These are phyloP conservation scores for Vanessa tameamea DNA, from an alignment of 1,140 invertebrate genomes.

Conservation along the genomic window DNA sequence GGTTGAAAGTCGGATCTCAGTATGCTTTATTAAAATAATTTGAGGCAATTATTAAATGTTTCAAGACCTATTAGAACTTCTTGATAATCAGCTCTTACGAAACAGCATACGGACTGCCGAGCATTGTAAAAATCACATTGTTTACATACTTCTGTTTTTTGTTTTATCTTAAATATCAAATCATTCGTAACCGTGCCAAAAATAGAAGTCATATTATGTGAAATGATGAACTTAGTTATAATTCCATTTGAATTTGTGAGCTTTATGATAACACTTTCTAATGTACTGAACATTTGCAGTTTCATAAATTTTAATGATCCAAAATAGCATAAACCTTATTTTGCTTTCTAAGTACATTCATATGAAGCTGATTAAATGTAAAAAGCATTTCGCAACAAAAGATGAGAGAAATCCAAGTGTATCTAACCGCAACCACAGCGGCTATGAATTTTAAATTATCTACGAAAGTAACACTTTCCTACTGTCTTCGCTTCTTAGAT, in stretches of 20 bases:
- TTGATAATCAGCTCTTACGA: too few species aligned
- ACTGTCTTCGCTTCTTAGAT: background rate
- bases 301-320: constrained; percentile 29
- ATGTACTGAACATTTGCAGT: constrained; percentile 12
- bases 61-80: too few species aligned
- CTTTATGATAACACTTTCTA: constrained; percentile 20
- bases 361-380: constrained; percentile 20
- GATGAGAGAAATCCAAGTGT: constrained; percentile 23
- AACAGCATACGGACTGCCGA: too few species aligned
- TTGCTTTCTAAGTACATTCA: constrained; percentile 16
- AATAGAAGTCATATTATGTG: background rate
- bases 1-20: too few species aligned
- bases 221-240: constrained; percentile 11
- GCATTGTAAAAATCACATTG: too few species aligned
- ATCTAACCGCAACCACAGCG: constrained; percentile 15
- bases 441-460: constrained; percentile 4
- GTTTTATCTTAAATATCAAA: too few species aligned
- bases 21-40: too few species aligned
- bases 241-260: background rate
- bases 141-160: too few species aligned
- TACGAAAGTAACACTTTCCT: background rate
- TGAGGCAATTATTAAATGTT: too few species aligned
- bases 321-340: constrained; percentile 16
- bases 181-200: background rate
- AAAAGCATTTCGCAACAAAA: constrained; percentile 19